These are phyloP conservation scores for Meloidogyne exigua DNA, from an alignment of 1,140 invertebrate species.

Conservation along the genomic window DNA sequence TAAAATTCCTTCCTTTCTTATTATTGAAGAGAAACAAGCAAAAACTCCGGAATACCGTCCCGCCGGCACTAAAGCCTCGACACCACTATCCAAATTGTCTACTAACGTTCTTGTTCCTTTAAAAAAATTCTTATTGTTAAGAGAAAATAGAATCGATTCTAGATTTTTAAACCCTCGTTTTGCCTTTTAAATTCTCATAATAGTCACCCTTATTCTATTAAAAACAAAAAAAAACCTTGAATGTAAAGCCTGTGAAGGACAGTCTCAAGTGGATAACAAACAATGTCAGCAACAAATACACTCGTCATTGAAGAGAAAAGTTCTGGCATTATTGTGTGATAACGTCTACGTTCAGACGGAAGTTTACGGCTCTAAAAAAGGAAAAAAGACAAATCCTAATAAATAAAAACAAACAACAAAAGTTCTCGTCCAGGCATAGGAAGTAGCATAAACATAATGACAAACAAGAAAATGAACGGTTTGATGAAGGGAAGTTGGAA, in stretches of 20 bases:
- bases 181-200: too few species aligned
- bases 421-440: conserved; percentile 40
- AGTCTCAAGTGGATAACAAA: conserved; percentile 50
- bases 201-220: too few species aligned
- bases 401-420: conserved; percentile 38
- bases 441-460: conserved; percentile 36
- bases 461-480: conserved; percentile 40
- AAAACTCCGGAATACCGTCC: conserved; percentile 41
- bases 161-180: too few species aligned
- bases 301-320: conserved; percentile 43
- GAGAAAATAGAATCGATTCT: neutral
- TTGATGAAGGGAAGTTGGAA: conserved; percentile 32
- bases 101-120: conserved; percentile 45
- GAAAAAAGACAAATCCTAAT: conserved; percentile 17
- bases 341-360: conserved; percentile 39
- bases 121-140: conserved; percentile 1
- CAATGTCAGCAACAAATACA: conserved; percentile 36
- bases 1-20: conserved; percentile 36
- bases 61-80: conserved; percentile 30
- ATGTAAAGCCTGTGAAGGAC: conserved; percentile 50
- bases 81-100: conserved; percentile 49
- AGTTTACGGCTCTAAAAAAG: conserved; percentile 37
- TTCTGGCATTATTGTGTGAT: conserved; percentile 47
- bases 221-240: conserved; percentile 20
- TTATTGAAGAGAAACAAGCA: conserved; percentile 38